These are phyloP conservation scores for Caenorhabditis afra DNA, from an alignment of 2,888 invertebrate genomes.

Conservation along the genomic window DNA sequence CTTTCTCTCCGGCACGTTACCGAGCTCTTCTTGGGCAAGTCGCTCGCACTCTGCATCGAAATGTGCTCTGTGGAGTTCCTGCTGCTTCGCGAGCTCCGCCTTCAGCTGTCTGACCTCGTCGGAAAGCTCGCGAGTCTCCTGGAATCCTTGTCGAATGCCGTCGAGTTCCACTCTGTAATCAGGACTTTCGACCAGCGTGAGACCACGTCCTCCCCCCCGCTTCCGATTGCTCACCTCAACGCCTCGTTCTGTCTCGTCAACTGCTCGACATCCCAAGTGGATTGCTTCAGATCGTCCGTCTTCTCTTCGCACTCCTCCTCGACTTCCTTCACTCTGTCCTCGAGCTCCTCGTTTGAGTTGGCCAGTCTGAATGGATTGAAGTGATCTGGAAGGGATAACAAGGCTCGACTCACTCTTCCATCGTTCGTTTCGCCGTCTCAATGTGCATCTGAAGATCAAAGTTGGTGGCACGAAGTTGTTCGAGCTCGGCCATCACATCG, in stretches of 20 bases:
- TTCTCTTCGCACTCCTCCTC: constrained; percentile 37
- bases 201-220: too few relatives aligned
- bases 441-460: constrained; percentile 64
- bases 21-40: constrained; percentile 50
- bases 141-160: constrained; percentile 38
- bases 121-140: constrained; percentile 32
- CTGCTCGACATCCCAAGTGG: constrained; percentile 37
- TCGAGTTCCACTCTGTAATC: constrained; percentile 47
- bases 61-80: constrained; percentile 30
- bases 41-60: constrained; percentile 37
- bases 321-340: constrained; percentile 27
- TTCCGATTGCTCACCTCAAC: constrained; percentile 31
- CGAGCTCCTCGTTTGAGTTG: constrained; percentile 39
- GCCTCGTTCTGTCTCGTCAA: constrained; percentile 46
- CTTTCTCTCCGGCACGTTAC: constrained; percentile 53
- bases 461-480: constrained; percentile 62
- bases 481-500: constrained; percentile 45
- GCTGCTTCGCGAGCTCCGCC: constrained; percentile 26
- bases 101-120: constrained; percentile 43
- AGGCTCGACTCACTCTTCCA: constrained; percentile 28
- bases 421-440: constrained; percentile 41
- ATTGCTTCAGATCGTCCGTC: constrained; percentile 47
- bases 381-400: too few relatives aligned
- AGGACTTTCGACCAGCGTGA: neutral
- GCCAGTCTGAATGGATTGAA: constrained; percentile 28